These are phyloP conservation scores for Buceros bicornis DNA, from an alignment of 2,797 vertebrate genomes.

Conservation along the genomic window DNA sequence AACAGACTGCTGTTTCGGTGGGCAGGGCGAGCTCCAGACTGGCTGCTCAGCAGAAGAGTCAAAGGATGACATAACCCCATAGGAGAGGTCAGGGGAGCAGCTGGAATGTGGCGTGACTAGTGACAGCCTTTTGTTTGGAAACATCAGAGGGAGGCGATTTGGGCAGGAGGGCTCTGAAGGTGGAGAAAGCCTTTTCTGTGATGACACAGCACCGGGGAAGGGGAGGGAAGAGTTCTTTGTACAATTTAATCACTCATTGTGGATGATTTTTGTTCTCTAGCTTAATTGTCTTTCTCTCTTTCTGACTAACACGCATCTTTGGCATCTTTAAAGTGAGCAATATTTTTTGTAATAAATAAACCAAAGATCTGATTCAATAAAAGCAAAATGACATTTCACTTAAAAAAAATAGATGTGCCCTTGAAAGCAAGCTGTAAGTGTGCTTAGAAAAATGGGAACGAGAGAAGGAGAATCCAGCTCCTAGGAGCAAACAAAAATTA, in stretches of 20 bases:
- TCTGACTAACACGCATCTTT: neutral
- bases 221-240: neutral
- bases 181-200: neutral
- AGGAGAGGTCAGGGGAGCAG: neutral
- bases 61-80: fast-evolving
- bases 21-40: neutral
- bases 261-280: neutral
- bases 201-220: neutral
- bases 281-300: neutral
- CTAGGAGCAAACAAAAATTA: neutral
- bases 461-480: neutral
- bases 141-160: neutral
- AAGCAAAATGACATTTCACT: neutral
- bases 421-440: neutral
- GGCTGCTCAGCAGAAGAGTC: neutral
- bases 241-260: neutral
- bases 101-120: neutral
- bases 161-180: neutral
- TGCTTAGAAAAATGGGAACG: neutral
- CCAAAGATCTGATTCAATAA: neutral
- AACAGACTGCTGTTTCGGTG: neutral
- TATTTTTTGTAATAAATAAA: neutral
- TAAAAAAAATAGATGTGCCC: neutral
- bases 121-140: neutral
- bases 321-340: neutral